A percentile compares a stretch with the other conserved stretches of the same genome.
Conservation (phyloP, 1,140 invertebrate genomes). For the Charaxes varanes region DNA sequence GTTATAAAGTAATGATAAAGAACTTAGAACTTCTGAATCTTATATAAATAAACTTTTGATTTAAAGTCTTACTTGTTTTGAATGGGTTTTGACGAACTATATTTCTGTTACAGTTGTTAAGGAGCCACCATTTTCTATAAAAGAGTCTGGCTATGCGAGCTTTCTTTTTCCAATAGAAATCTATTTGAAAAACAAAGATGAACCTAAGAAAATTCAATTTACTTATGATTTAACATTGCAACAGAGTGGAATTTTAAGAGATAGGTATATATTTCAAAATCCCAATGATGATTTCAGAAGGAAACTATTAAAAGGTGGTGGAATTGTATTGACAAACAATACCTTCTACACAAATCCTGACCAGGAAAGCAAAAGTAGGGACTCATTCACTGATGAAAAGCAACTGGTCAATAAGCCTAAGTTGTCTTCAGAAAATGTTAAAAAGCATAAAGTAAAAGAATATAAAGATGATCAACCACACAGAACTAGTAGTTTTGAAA, state of each 20-base stretch:
- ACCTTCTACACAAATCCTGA: slow-evolving; percentile 64
- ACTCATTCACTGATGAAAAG: slow-evolving; percentile 70
- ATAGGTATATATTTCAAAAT: slow-evolving; percentile 83
- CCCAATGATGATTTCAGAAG: slow-evolving; percentile 92
- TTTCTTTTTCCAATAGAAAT: slow-evolving; percentile 94
- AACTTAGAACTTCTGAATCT: too few species aligned
- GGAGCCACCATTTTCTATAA: slow-evolving; percentile 92
- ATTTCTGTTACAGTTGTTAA: slow-evolving; percentile 82
- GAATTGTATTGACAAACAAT: slow-evolving; percentile 66
- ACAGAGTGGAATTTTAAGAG: slow-evolving; percentile 83
- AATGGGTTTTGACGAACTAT: slow-evolving; percentile 4
- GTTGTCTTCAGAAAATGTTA: slow-evolving; percentile 75
- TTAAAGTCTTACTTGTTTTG: too few species aligned
- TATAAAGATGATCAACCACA: slow-evolving; percentile 78
- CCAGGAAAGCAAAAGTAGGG: slow-evolving; percentile 69
- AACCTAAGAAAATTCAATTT: slow-evolving; percentile 91
- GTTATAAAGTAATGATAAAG: too few species aligned
- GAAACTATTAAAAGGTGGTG: slow-evolving; percentile 92
- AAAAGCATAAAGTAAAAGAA: slow-evolving; percentile 81
- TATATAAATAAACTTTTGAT: too few species aligned
- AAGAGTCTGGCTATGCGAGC: slow-evolving; percentile 96
- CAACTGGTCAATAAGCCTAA: slow-evolving; percentile 81
- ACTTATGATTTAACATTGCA: slow-evolving; percentile 91
- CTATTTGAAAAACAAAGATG: slow-evolving; percentile 92
- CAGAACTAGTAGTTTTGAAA: slow-evolving; percentile 81